Conservation (phyloP, 2,797 vertebrate genomes). For the Fratercula arctica region DNA sequence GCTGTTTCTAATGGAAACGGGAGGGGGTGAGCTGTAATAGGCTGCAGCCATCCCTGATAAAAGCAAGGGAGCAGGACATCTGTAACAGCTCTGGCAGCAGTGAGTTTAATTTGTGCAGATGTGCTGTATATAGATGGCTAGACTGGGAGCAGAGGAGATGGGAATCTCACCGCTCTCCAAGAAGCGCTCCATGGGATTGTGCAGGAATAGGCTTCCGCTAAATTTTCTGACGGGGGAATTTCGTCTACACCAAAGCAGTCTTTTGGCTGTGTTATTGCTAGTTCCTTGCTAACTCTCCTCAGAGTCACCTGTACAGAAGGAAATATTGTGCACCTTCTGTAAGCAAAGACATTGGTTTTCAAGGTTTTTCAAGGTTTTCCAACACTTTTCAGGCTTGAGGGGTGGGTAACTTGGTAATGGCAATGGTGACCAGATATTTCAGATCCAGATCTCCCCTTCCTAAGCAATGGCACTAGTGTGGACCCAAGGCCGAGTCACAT, state of each 20-base stretch:
- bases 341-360: neutral
- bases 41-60: neutral
- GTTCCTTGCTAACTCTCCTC: neutral
- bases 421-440: fast-evolving
- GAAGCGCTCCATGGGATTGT: fast-evolving
- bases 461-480: neutral
- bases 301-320: fast-evolving
- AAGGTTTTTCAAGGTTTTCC: neutral
- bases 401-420: fast-evolving
- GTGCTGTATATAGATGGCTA: no score
- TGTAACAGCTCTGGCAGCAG: neutral
- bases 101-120: neutral
- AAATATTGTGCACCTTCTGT: neutral
- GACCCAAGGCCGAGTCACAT: fast-evolving
- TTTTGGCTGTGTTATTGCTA: neutral
- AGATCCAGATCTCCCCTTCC: neutral
- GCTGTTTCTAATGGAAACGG: neutral
- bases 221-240: neutral
- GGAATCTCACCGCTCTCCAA: neutral
- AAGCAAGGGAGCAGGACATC: neutral
- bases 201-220: neutral
- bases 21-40: neutral
- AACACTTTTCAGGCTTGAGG: neutral
- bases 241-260: neutral
- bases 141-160: neutral